Evolutionary conservation across 2,113 vertebrate genomes (phyloP).

Genomic region (Abramis brama): DNA sequence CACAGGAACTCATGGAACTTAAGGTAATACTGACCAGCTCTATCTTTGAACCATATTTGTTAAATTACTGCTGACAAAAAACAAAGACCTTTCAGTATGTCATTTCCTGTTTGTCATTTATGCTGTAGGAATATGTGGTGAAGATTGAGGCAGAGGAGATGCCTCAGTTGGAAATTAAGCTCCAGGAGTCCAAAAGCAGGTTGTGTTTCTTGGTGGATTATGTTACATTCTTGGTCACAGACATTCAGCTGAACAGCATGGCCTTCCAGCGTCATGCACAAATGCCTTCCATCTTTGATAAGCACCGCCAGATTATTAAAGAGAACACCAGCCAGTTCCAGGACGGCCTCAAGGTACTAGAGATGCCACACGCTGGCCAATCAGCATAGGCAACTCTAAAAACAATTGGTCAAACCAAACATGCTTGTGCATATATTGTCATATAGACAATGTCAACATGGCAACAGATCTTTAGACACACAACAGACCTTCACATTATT

Average conservation of each 20-base stretch:
- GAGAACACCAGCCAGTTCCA: constrained; percentile 84
- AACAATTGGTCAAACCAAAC: constrained; percentile 3
- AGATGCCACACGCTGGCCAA: neutral
- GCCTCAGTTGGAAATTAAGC: constrained; percentile 73
- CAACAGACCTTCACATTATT: neutral
- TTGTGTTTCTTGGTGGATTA: constrained; percentile 81
- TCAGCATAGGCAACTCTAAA: neutral
- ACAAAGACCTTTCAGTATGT: neutral
- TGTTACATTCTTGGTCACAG: constrained; percentile 73
- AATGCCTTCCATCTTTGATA: constrained; percentile 84
- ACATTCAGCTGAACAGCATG: constrained; percentile 78
- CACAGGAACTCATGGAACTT: constrained; percentile 84
- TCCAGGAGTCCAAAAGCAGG: constrained; percentile 75
- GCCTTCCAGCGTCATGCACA: constrained; percentile 81
- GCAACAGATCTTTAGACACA: neutral
- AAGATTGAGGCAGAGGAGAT: constrained; percentile 77
- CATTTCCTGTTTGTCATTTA: neutral
- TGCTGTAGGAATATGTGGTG: constrained; percentile 73
- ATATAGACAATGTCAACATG: neutral
- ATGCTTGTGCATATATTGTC: neutral
- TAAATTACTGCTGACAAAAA: neutral
- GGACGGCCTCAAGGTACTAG: constrained; percentile 80
- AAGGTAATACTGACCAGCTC: constrained; percentile 75
- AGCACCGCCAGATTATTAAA: constrained; percentile 78
- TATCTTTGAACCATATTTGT: neutral